These are phyloP conservation scores for Bombus sylvicola DNA, from an alignment of 1,140 invertebrate genomes.

Conservation along the genomic window DNA sequence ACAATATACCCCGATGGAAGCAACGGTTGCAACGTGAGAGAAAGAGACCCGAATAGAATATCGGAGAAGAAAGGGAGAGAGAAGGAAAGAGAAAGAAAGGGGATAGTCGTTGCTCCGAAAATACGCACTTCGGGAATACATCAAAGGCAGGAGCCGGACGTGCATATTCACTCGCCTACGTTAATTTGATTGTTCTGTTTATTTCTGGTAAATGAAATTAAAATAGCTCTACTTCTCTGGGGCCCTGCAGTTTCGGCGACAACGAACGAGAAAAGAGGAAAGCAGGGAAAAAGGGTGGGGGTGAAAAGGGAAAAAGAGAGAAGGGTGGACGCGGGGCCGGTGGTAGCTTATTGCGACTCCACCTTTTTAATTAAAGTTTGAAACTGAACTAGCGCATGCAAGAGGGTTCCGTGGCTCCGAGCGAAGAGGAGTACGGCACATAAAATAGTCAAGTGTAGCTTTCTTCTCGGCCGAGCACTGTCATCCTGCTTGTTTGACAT, in stretches of 20 bases:
- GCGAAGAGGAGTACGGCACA: constrained; percentile 48
- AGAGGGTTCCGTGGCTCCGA: constrained; percentile 54
- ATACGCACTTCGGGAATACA: constrained; percentile 51
- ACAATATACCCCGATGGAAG: not conserved
- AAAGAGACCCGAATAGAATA: too few species aligned
- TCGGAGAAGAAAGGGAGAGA: too few species aligned
- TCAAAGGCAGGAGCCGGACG: constrained; percentile 48
- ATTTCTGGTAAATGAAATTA: constrained; percentile 67
- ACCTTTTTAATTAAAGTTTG: constrained; percentile 79
- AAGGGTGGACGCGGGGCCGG: constrained; percentile 16
- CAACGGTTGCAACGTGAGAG: not conserved
- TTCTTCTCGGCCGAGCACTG: constrained; percentile 52
- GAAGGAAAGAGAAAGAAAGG: not conserved
- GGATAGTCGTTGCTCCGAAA: constrained; percentile 40
- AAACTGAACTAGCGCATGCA: constrained; percentile 68
- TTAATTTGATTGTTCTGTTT: constrained; percentile 67
- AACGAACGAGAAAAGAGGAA: constrained; percentile 5
- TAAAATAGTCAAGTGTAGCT: constrained; percentile 69
- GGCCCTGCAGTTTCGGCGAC: constrained; percentile 4
- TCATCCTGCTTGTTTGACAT: constrained; percentile 66
- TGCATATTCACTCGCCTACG: constrained; percentile 42
- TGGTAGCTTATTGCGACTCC: constrained; percentile 65
- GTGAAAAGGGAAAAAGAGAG: not conserved
- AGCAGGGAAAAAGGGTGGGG: not conserved
- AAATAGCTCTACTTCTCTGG: constrained; percentile 59